Conservation (phyloP, 2,888 invertebrate species). For the Thumatha senex region DNA sequence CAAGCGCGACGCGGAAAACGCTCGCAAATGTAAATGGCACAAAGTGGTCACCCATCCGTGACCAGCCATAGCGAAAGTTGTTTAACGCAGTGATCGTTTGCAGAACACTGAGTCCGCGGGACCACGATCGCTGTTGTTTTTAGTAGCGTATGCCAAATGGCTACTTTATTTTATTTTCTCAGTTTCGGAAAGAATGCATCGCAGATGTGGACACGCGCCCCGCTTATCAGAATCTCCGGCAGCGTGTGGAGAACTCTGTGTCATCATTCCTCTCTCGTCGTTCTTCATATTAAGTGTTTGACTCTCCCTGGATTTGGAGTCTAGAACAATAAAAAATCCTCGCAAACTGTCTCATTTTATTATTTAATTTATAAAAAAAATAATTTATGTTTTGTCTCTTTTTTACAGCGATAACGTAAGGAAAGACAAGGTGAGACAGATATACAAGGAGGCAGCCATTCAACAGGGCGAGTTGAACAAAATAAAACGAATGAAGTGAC, state of each 20-base stretch:
- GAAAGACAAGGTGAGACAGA: constrained; percentile 91
- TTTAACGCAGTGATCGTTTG: too few relatives aligned
- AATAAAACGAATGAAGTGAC: constrained; percentile 84
- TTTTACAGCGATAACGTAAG: constrained; percentile 89
- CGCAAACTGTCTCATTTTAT: too few relatives aligned
- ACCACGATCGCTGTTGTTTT: neutral
- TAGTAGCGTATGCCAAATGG: neutral
- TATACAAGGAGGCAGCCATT: constrained; percentile 90
- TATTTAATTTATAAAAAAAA: too few relatives aligned
- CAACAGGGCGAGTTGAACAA: constrained; percentile 94
- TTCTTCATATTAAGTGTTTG: too few relatives aligned
- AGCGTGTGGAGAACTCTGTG: constrained; percentile 94
- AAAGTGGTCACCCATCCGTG: too few relatives aligned
- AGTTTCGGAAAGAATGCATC: constrained; percentile 96
- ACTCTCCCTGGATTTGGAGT: too few relatives aligned
- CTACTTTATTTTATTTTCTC: neutral
- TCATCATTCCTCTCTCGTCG: constrained; percentile 90
- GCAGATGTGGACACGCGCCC: constrained; percentile 98
- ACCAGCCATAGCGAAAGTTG: too few relatives aligned
- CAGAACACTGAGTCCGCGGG: too few relatives aligned
- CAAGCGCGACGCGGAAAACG: too few relatives aligned
- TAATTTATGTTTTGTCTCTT: neutral
- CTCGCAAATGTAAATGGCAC: too few relatives aligned
- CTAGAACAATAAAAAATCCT: too few relatives aligned
- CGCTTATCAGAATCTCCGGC: constrained; percentile 96